Conservation (phyloP, 2,888 invertebrate genomes). For the Digitonthophagus gazella region DNA sequence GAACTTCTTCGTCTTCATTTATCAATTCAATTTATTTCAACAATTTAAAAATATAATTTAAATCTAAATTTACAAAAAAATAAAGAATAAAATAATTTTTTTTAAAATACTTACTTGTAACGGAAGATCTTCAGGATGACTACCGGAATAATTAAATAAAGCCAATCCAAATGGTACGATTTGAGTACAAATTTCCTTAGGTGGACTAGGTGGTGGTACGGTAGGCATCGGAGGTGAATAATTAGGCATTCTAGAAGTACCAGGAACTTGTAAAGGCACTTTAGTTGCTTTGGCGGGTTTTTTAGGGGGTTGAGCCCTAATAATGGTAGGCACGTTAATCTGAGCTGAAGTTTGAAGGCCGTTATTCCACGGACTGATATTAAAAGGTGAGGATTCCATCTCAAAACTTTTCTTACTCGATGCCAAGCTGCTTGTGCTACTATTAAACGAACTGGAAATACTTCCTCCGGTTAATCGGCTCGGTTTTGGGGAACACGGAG, state of each 20-base stretch:
- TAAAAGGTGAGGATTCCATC: conserved; percentile 54
- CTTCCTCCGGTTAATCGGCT: conserved; percentile 45
- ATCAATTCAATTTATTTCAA: too few relatives aligned
- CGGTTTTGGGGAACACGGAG: conserved; percentile 51
- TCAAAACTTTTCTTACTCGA: conserved; percentile 83
- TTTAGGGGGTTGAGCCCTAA: conserved; percentile 54
- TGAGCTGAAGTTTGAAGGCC: conserved; percentile 23
- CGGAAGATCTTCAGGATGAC: conserved; percentile 73
- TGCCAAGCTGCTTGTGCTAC: conserved; percentile 55
- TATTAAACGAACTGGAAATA: conserved; percentile 48
- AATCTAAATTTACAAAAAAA: not conserved
- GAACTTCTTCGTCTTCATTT: too few relatives aligned
- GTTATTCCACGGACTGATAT: conserved; percentile 37
- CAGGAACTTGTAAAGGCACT: conserved; percentile 33
- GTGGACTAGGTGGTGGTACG: conserved; percentile 75
- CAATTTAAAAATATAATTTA: too few relatives aligned
- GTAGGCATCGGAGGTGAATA: conserved; percentile 77
- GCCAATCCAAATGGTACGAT: conserved; percentile 72
- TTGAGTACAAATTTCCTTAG: conserved; percentile 50
- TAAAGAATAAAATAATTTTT: not conserved
- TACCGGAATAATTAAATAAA: conserved; percentile 72
- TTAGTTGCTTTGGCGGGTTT: conserved; percentile 20
- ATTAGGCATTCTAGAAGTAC: conserved; percentile 46
- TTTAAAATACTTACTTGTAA: conserved; percentile 69
- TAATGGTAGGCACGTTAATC: conserved; percentile 65